Percentiles rank a stretch among this genome's conserved stretches.
Conservation (phyloP, 2,113 vertebrate species). For the Menidia beryllina region DNA sequence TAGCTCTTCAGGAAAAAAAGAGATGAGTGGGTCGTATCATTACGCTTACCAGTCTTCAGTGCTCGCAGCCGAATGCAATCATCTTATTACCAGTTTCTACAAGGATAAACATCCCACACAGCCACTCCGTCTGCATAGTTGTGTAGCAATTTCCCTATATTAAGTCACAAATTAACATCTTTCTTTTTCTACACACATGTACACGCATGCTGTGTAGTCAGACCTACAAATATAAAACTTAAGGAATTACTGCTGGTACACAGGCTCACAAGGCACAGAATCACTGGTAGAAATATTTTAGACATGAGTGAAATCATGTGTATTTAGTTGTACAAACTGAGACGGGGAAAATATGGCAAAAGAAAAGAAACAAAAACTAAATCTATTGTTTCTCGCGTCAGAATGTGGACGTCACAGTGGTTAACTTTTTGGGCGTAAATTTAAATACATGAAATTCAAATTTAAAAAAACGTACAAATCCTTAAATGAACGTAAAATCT, state of each 20-base stretch:
- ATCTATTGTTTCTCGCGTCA: neutral
- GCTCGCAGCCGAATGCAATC: constrained; percentile 76
- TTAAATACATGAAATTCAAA: no score
- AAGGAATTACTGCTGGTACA: neutral
- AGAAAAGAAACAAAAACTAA: neutral
- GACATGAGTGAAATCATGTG: neutral
- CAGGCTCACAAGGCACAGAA: neutral
- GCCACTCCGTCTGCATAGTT: constrained; percentile 72
- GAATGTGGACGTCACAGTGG: no score
- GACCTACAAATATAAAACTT: neutral
- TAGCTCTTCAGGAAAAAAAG: constrained; percentile 60
- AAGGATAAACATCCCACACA: constrained; percentile 79
- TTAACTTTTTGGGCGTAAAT: no score
- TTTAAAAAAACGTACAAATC: no score
- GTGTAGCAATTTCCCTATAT: constrained; percentile 75
- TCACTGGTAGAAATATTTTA: no score
- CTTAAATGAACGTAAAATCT: no score
- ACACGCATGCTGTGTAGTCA: constrained; percentile 47
- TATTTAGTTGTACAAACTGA: neutral
- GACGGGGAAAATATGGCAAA: no score
- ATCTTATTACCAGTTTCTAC: constrained; percentile 80
- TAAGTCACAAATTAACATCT: constrained; percentile 70
- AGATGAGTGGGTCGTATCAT: constrained; percentile 73
- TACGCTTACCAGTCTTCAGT: constrained; percentile 73
- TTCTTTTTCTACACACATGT: constrained; percentile 43